A percentile compares a stretch with the other conserved stretches of the same genome.
Conservation (phyloP, 2,113 vertebrate species). For the Corythaixoides concolor region DNA sequence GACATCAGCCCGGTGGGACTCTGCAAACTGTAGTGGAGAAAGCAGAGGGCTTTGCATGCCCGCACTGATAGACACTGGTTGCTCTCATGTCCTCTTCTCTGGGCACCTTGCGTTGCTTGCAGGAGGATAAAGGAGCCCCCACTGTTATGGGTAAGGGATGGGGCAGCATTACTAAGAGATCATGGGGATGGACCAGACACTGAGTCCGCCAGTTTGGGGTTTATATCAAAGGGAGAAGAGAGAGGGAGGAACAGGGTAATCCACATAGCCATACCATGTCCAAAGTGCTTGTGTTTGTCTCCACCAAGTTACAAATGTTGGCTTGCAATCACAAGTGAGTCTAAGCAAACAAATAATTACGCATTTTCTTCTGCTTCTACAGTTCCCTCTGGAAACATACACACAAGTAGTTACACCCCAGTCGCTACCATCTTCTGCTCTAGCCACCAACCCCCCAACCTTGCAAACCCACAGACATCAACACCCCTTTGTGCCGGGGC, state of each 20-base stretch:
- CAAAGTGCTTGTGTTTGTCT: neutral
- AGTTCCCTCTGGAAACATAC: neutral
- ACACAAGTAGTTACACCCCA: neutral
- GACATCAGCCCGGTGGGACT: neutral
- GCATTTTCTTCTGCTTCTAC: neutral
- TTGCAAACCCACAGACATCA: neutral
- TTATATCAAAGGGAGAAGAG: neutral
- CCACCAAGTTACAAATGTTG: neutral
- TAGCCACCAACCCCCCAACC: neutral
- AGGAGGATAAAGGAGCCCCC: neutral
- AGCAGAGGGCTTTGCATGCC: neutral
- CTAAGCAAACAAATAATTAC: neutral
- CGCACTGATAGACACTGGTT: neutral
- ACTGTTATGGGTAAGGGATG: neutral
- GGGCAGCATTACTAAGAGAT: neutral
- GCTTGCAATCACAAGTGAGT: neutral
- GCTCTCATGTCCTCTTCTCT: neutral
- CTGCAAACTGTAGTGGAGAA: accelerated
- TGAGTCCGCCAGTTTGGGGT: neutral
- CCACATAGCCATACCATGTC: neutral
- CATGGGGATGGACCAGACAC: neutral
- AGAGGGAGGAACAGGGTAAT: neutral
- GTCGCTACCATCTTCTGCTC: neutral
- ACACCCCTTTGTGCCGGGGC: too few species aligned
- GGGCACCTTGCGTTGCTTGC: neutral